phyloP scores from a whole-genome alignment of 2,797 vertebrate genomes.

The Trichosurus vulpecula region DNA sequence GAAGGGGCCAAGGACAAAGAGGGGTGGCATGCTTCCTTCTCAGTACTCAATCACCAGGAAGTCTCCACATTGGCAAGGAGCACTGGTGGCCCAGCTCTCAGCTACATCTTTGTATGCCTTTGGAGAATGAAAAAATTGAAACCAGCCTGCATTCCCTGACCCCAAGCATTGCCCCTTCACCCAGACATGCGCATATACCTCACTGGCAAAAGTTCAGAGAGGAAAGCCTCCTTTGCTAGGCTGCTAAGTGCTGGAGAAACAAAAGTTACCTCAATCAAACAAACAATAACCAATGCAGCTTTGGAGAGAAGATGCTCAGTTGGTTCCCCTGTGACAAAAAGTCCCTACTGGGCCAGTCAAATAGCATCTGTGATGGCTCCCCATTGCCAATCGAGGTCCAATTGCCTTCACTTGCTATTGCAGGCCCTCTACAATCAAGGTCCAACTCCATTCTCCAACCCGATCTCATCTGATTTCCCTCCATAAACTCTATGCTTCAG shows the following conservation, averaged over 20 bases:
- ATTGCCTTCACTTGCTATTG: background rate
- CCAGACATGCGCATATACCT: background rate
- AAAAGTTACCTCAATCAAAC: background rate
- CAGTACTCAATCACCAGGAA: background rate
- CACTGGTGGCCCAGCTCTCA: background rate
- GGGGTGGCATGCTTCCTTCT: background rate
- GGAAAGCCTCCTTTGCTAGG: background rate
- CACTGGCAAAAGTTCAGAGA: background rate
- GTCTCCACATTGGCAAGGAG: background rate
- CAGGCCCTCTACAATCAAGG: background rate
- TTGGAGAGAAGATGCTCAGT: background rate
- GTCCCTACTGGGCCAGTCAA: background rate
- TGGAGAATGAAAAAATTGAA: background rate
- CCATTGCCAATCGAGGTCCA: background rate
- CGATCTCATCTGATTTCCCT: background rate
- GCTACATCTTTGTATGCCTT: background rate
- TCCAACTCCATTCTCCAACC: background rate
- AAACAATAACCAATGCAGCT: background rate
- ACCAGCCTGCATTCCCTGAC: background rate
- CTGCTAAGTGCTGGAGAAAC: background rate
- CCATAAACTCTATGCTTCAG: background rate
- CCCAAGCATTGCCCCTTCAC: background rate
- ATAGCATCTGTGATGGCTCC: background rate
- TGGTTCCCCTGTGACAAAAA: background rate
- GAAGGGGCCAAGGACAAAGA: background rate